A percentile compares a stretch with the other conserved stretches of the same genome.
phyloP scores from a whole-genome alignment of 2,113 vertebrate genomes.

The Theristicus caerulescens region DNA sequence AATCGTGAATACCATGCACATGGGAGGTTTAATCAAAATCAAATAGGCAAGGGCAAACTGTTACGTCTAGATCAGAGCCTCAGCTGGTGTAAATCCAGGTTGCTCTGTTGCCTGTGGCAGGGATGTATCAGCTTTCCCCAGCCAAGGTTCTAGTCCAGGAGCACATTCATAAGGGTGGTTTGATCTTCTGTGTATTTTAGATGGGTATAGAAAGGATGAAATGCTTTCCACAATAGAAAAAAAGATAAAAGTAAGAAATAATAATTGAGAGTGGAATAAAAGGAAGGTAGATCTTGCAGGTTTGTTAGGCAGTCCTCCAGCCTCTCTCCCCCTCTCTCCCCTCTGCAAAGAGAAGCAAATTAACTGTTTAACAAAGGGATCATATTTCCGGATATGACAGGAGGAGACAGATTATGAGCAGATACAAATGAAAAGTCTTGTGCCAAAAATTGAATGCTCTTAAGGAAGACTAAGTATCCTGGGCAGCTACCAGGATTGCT shows the following conservation, averaged over 20 bases:
- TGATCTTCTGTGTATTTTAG: neutral
- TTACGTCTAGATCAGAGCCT: neutral
- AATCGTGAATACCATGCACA: neutral
- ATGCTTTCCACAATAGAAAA: neutral
- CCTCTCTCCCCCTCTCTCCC: neutral
- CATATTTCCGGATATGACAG: constrained; percentile 65
- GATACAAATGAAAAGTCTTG: constrained; percentile 61
- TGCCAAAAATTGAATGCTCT: constrained; percentile 56
- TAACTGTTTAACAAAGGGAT: constrained; percentile 49
- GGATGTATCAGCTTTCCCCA: neutral
- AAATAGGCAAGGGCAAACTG: neutral
- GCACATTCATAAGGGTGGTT: neutral
- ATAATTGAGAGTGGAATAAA: neutral
- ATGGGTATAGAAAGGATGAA: neutral
- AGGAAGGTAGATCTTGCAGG: neutral
- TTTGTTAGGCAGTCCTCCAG: neutral
- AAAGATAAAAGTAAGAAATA: neutral
- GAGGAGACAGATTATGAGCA: constrained; percentile 67
- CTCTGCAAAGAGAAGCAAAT: constrained; percentile 16
- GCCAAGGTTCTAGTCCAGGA: neutral
- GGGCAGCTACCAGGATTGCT: constrained; percentile 37
- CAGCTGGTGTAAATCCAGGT: neutral
- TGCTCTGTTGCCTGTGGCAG: neutral
- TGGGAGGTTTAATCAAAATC: neutral
- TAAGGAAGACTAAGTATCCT: constrained; percentile 65